Evolutionary conservation across 2,888 invertebrate species (phyloP), one percentile per base, ranked within the genome.

Genomic region (Drosophila testacea): DNA sequence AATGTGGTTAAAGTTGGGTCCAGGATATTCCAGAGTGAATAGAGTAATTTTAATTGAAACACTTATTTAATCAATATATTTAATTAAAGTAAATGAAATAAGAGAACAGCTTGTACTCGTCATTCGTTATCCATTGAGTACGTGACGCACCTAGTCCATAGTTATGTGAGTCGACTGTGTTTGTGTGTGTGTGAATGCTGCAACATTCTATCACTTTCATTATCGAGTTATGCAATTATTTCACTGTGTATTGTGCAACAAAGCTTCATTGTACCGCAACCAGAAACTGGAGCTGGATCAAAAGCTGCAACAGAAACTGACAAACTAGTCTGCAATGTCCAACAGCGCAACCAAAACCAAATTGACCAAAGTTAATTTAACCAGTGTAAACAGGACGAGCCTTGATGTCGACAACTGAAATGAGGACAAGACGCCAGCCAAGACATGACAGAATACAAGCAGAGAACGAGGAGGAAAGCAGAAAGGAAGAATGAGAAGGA

Each of bases 281-380:
- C 22, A 22, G 22, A 22, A 34, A 10, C 42, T 9, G 6, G 32
- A 7, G 32, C 9, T 16, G 10, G 6, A 41, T 13, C 10, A 16
- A 11, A 4, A 28, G 27, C 28, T n/a, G 38, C 10, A 30, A 4
- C 32, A n/a, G 9, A 11, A 34, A 13, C 46, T n/a, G 41, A 4
- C 22, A 52, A 70, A 55, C 55, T 56, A 48, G 61, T 48, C 44
- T 72, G 78, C 52, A 75, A 57, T 77, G 71, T 59, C 70, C 69
- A 59, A 61, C 39, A 70, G 60, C 68, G 72, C 67, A 77, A 74
- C 75, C 74, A 71, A 77, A 87, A 75, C 69, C 89, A 83, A 85
- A 87, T 89, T 89, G 85, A 87, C 88, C 84, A 89, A 87, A 84
- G 87, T 84, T 89, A 89, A 85, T 85, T 85, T 87, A 89, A 89